Conservation (phyloP, 2,797 vertebrate species). For the Prunella strophiata region DNA sequence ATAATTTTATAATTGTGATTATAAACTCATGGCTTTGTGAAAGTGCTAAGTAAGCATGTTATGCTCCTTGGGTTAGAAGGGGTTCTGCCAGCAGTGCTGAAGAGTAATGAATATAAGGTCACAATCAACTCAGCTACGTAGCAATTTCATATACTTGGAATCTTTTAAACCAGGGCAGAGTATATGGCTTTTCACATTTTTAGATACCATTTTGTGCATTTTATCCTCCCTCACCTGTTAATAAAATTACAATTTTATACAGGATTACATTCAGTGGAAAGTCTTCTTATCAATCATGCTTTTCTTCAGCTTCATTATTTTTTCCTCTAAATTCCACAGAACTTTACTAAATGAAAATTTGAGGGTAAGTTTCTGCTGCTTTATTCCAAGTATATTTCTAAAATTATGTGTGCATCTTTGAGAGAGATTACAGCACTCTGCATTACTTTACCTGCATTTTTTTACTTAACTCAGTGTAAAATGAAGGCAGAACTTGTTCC, state of each 20-base stretch:
- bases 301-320: conserved; percentile 42
- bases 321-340: not conserved
- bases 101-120: conserved; percentile 57
- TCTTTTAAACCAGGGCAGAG: conserved; percentile 53
- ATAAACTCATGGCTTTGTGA: conserved; percentile 41
- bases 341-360: not conserved
- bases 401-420: not conserved
- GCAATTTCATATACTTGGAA: conserved; percentile 38
- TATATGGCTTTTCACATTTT: conserved; percentile 11
- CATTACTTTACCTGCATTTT: not conserved
- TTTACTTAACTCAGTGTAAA: not conserved
- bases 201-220: conserved; percentile 52
- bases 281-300: conserved; percentile 24
- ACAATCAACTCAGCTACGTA: conserved; percentile 44
- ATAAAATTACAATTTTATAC: conserved; percentile 62
- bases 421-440: not conserved
- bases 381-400: not conserved
- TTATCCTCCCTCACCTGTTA: conserved; percentile 54
- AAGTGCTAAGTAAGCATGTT: conserved; percentile 45
- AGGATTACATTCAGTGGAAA: conserved; percentile 35
- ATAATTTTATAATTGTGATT: not conserved
- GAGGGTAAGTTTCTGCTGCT: not conserved
- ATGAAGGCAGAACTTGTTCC: not conserved
- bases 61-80: not conserved
- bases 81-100: conserved; percentile 47